Percentiles rank a stretch among this genome's conserved stretches.
Conservation (phyloP, 2,113 vertebrate genomes). For the Alces alces region DNA sequence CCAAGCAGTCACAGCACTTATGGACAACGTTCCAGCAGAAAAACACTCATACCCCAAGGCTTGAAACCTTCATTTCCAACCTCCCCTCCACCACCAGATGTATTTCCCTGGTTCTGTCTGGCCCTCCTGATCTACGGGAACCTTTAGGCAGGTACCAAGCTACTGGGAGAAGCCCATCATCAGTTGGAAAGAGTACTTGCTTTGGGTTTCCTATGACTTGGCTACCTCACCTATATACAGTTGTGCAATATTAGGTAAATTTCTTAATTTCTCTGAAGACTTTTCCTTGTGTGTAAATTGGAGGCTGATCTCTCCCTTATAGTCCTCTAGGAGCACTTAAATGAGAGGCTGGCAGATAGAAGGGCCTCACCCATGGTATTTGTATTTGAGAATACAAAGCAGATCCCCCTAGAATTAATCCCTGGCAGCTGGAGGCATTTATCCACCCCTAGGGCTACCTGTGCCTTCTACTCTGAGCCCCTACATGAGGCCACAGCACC, state of each 20-base stretch:
- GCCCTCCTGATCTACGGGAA: neutral
- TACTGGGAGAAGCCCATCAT: neutral
- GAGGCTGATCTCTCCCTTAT: neutral
- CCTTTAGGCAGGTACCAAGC: neutral
- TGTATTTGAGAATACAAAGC: neutral
- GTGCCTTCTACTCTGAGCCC: neutral
- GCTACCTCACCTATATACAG: neutral
- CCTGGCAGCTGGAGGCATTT: neutral
- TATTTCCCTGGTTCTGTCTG: neutral
- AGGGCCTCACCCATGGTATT: neutral
- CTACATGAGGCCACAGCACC: neutral
- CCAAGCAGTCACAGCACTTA: neutral
- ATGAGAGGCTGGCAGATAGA: neutral
- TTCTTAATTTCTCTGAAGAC: constrained; percentile 15
- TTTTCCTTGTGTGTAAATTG: neutral
- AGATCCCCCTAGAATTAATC: neutral
- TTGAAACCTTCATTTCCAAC: neutral
- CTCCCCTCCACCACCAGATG: neutral
- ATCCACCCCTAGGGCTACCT: neutral
- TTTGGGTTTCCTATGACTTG: neutral
- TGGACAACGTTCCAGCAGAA: neutral
- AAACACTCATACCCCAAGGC: neutral
- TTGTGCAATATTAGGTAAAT: neutral
- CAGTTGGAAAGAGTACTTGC: neutral
- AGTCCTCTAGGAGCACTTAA: neutral